A percentile compares a stretch with the other conserved stretches of the same genome.
Evolutionary conservation across 2,113 vertebrate genomes (phyloP).

Genomic region (Peromyscus polionotus): DNA sequence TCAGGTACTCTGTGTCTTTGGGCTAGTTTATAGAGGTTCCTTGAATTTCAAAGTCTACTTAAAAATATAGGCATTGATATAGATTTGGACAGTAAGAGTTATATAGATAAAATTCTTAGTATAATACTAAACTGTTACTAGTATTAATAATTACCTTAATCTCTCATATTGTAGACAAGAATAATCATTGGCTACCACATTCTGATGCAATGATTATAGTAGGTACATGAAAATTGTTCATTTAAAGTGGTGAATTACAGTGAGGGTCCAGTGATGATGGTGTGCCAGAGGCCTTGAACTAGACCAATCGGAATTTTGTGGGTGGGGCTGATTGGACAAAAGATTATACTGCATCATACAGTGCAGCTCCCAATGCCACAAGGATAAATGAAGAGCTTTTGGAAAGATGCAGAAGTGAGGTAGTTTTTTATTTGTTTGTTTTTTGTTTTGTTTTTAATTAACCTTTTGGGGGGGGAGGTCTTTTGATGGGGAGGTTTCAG

Average conservation of each 20-base stretch:
- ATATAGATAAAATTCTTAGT: neutral
- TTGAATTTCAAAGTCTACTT: slow-evolving; percentile 34
- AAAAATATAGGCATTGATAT: neutral
- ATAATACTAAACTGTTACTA: neutral
- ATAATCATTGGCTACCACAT: neutral
- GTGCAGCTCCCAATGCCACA: neutral
- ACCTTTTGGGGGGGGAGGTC: neutral
- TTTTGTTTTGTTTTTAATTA: neutral
- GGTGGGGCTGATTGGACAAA: neutral
- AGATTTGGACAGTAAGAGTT: neutral
- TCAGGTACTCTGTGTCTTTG: neutral
- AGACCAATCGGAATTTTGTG: neutral
- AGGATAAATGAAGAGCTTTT: neutral
- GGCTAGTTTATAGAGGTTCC: slow-evolving; percentile 11
- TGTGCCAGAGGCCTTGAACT: neutral
- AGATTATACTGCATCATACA: neutral
- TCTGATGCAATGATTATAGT: slow-evolving; percentile 1
- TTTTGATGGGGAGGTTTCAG: neutral
- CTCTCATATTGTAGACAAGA: neutral
- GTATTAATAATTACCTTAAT: slow-evolving; percentile 17
- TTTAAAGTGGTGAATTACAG: neutral
- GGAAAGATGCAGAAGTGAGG: neutral
- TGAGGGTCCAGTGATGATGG: neutral
- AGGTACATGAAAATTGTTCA: slow-evolving; percentile 14
- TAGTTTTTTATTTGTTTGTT: neutral